Percentiles rank a stretch among this genome's conserved stretches.
Evolutionary conservation across 2,888 invertebrate genomes (phyloP).

Genomic region (Dryobotodes eremita): DNA sequence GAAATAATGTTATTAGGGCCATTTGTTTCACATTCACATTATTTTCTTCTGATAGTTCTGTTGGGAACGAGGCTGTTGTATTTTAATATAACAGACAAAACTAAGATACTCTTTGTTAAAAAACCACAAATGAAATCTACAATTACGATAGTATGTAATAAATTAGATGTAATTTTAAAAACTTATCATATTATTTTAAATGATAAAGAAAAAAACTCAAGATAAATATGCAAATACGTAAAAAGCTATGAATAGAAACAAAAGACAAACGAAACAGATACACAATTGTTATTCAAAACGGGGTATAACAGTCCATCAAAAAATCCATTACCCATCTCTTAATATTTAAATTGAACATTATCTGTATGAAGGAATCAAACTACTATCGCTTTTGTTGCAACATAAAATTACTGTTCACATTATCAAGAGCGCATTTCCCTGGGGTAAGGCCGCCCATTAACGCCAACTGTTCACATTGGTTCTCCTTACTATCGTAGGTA

Average conservation of each 20-base stretch:
- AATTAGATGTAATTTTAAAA: constrained; percentile 53
- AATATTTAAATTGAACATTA: constrained; percentile 73
- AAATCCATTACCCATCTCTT: constrained; percentile 65
- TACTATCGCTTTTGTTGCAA: constrained; percentile 81
- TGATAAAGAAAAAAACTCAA: constrained; percentile 32
- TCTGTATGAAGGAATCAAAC: constrained; percentile 71
- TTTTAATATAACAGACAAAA: constrained; percentile 2
- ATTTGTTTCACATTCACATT: constrained; percentile 42
- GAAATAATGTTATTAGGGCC: constrained; percentile 40
- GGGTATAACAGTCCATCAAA: constrained; percentile 55
- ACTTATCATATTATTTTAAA: constrained; percentile 40
- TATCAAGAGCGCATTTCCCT: constrained; percentile 88
- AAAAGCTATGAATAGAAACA: constrained; percentile 50
- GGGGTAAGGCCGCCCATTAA: constrained; percentile 87
- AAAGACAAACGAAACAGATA: constrained; percentile 53
- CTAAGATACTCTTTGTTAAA: constrained; percentile 27
- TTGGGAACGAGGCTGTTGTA: constrained; percentile 30
- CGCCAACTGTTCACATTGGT: constrained; percentile 88
- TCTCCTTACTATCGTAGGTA: constrained; percentile 77
- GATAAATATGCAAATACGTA: constrained; percentile 57
- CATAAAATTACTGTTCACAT: constrained; percentile 87
- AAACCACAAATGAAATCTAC: constrained; percentile 24
- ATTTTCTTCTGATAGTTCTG: constrained; percentile 37
- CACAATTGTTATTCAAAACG: constrained; percentile 56
- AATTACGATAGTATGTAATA: constrained; percentile 29